Evolutionary conservation across 2,888 invertebrate genomes (phyloP), one percentile per base, ranked within the genome.

Genomic region (Coleophora flavipennella): DNA sequence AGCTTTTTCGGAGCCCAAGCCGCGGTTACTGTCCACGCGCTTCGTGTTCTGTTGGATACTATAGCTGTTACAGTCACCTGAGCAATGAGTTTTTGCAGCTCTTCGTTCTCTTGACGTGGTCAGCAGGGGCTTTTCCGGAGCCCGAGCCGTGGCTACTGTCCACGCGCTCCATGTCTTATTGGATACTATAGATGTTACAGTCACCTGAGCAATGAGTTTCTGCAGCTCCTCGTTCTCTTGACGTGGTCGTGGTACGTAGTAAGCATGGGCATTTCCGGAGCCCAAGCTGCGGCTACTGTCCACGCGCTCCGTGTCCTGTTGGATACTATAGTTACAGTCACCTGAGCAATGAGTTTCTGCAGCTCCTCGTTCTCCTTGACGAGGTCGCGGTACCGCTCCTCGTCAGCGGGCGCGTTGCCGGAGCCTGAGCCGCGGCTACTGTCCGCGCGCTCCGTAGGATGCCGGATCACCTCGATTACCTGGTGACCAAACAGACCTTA

Each of bases 101-200:
- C 96, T 67, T 97, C 97, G 76, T 99, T 99, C 84, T 99, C 99
- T 46, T 90, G n/a, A n/a, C n/a, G n/a, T n/a, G n/a, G n/a, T n/a
- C n/a, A n/a, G n/a, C n/a, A n/a, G 79, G 78, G 55, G 93, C 94
- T 25, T 93, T 93, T 55, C 95, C 94, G 3, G 94, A 93, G 63
- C 93, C 93, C 0, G 83, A 84, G 58, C 94, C 95, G 60, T 94
- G 94, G 62, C 93, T 93, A 52, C 91, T 94, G 74, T 95, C 95
- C 36, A 92, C 92, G 59, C 95, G 92, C 77, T 95, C 95, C 60
- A 90, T 91, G n/a, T n/a, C n/a, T n/a, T n/a, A n/a, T n/a, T n/a
- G n/a, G n/a, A n/a, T n/a, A n/a, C n/a, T n/a, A n/a, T n/a, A n/a
- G n/a, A n/a, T n/a, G n/a, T 11, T 10, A 11, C 3, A 13, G 3